These are phyloP conservation scores for Eupelmus urozonus DNA, from an alignment of 2,888 invertebrate species.

Conservation along the genomic window DNA sequence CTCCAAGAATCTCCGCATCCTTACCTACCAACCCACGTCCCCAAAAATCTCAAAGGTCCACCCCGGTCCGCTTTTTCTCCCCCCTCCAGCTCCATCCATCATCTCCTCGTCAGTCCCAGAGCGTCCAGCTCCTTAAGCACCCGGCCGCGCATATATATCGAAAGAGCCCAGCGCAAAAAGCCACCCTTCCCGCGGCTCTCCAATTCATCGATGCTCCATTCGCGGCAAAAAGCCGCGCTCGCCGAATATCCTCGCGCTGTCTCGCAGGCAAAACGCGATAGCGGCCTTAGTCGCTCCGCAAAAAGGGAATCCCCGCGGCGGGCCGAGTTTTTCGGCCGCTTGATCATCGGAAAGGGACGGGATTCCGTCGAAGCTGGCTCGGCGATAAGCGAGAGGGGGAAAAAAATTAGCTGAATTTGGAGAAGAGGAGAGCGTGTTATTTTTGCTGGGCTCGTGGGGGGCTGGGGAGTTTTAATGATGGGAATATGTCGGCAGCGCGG, in stretches of 20 bases:
- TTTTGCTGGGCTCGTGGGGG: constrained; percentile 5
- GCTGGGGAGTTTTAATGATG: constrained; percentile 35
- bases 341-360: constrained; percentile 12
- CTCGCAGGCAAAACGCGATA: background rate
- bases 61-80: too few species aligned
- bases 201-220: constrained; percentile 20
- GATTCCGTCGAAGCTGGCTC: constrained; percentile 21
- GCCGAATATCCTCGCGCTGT: background rate
- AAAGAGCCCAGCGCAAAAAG: too few species aligned
- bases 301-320: constrained; percentile 34
- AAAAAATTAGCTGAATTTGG: background rate
- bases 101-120: too few species aligned
- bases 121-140: too few species aligned
- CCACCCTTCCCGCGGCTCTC: background rate
- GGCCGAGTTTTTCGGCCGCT: constrained; percentile 35
- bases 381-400: background rate
- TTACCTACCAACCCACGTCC: too few species aligned
- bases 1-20: too few species aligned
- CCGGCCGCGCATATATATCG: too few species aligned
- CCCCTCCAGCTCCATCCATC: too few species aligned
- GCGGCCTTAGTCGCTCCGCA: background rate
- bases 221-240: background rate
- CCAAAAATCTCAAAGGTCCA: too few species aligned
- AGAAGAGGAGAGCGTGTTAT: background rate
- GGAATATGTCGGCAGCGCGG: background rate